Base-by-base conservation (phyloP, 2,797 vertebrate species). In the Phoebastria nigripes region DNA sequence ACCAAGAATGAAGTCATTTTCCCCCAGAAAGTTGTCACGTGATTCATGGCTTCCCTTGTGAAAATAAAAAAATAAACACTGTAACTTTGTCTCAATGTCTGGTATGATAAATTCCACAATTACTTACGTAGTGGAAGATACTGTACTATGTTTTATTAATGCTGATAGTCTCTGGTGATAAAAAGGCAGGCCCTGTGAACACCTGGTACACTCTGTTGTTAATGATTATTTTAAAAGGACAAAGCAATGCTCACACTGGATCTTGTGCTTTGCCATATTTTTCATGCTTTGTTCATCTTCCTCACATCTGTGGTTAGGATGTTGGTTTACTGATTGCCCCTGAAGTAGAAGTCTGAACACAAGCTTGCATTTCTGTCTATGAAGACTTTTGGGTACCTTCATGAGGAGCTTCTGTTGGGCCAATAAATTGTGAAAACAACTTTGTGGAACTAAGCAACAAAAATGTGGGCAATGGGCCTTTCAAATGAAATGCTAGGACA, bases 11-110 rank as follows among this genome's bases (percentile, higher is more conserved):
- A 90, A 56, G 44, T 58, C 26, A 13, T 12, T 78, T 83, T 83
- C 31, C 54, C 58, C 20, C 0, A 1, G 49, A 19, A 76, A 39
- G 42, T 1, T 61, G 63, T 73, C 66, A 6, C 2, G 0, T n/a
- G 47, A 26, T 82, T 72, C 16, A 6, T 22, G 41, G 22, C 42
- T 87, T 90, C 65, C 31, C 31, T n/a, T 49, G 78, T 61, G 82
- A 39, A 87, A 85, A 77, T 10, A 14, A 13, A 33, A 54, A 12
- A 52, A 31, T 5, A 49, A 89, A 25, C n/a, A 29, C 16, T 11
- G 0, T 22, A 56, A 22, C 22, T 76, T 81, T 31, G 35, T 70
- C 44, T 77, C 19, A 6, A 0, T 25, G 33, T 33, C n/a, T 82
- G 12, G 55, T 47, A 0, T 80, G 39, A 33, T 61, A 25, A 70